These are phyloP conservation scores for Decapterus maruadsi DNA, from an alignment of 2,797 vertebrate species.

Conservation along the genomic window DNA sequence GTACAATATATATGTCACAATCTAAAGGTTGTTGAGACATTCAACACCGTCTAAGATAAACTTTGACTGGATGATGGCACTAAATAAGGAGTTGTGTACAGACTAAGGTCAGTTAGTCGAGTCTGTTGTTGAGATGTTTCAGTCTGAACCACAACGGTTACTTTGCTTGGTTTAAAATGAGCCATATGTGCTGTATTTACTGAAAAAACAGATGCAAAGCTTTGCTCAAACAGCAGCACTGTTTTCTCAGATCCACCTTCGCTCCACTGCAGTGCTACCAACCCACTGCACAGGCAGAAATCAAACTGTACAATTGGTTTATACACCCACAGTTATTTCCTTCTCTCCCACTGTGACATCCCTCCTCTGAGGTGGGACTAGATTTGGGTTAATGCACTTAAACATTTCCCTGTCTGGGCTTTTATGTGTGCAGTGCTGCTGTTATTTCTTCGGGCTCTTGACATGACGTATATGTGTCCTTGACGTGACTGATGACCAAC, in stretches of 20 bases:
- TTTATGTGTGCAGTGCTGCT: constrained; percentile 23
- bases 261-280: constrained; percentile 21
- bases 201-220: not conserved
- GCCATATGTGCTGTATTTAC: not conserved
- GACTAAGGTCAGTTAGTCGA: not conserved
- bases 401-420: constrained; percentile 42
- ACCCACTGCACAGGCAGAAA: constrained; percentile 28
- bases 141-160: not conserved
- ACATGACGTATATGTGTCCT: constrained; percentile 63
- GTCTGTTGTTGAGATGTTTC: not conserved
- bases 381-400: constrained; percentile 56
- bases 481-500: constrained; percentile 72
- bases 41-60: not conserved
- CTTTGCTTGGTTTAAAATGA: not conserved
- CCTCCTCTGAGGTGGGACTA: constrained; percentile 39
- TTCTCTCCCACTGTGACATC: constrained; percentile 45
- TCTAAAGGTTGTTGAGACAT: not conserved
- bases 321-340: constrained; percentile 36
- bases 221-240: constrained; percentile 5
- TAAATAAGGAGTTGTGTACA: not conserved
- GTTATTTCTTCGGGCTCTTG: constrained; percentile 53
- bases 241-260: constrained; percentile 32
- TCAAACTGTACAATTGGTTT: constrained; percentile 44
- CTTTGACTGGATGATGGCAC: not conserved
- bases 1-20: too few relatives aligned